phyloP scores from a whole-genome alignment of 2,888 invertebrate genomes.

The Cataglyphis rosenhaueri region DNA sequence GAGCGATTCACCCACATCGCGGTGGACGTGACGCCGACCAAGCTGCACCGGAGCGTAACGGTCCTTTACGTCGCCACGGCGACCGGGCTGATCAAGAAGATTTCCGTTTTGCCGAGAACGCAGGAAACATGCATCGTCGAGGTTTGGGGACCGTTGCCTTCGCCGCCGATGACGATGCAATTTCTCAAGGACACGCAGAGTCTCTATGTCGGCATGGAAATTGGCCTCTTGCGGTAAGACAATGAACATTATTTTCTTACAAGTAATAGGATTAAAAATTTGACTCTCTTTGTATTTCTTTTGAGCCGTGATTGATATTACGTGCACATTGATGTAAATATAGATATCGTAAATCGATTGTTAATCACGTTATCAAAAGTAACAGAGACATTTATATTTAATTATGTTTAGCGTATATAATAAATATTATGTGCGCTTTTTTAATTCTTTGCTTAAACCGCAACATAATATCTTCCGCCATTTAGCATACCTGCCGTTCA shows the following conservation, averaged over 20 bases:
- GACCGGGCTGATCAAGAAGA: slow-evolving; percentile 92
- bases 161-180: slow-evolving; percentile 89
- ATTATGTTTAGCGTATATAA: neutral
- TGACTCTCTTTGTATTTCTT: neutral
- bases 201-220: slow-evolving; percentile 82
- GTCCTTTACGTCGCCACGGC: slow-evolving; percentile 93
- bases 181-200: slow-evolving; percentile 92
- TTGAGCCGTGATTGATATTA: neutral
- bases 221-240: slow-evolving; percentile 78
- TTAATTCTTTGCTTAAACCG: slow-evolving; percentile 4
- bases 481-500: slow-evolving; percentile 91
- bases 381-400: neutral
- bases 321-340: neutral
- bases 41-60: slow-evolving; percentile 89
- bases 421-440: neutral
- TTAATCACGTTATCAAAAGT: neutral
- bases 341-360: neutral
- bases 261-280: neutral
- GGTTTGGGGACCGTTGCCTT: slow-evolving; percentile 91
- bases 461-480: slow-evolving; percentile 21
- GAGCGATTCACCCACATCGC: slow-evolving; percentile 93
- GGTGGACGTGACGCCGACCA: slow-evolving; percentile 92
- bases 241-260: neutral
- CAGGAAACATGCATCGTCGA: slow-evolving; percentile 94
- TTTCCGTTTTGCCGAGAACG: slow-evolving; percentile 90